phyloP scores from a whole-genome alignment of 2,888 invertebrate genomes.

The Allygus modestus region DNA sequence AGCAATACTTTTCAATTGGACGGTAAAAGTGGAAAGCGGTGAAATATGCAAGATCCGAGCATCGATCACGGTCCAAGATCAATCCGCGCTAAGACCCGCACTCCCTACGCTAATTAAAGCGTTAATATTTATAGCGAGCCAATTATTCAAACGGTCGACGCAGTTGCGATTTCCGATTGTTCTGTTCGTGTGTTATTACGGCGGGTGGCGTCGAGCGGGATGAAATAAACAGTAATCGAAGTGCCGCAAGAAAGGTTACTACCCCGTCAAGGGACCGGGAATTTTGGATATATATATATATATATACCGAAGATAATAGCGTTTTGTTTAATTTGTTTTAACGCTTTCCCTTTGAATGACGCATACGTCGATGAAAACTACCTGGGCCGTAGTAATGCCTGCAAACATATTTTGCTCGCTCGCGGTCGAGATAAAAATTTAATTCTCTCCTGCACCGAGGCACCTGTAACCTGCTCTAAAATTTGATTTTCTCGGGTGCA shows the following conservation, averaged over 20 bases:
- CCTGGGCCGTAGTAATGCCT: neutral
- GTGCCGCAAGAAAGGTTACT: neutral
- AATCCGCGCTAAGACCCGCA: conserved; percentile 44
- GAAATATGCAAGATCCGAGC: conserved; percentile 48
- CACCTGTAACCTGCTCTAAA: conserved; percentile 61
- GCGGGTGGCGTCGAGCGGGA: neutral
- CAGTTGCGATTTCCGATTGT: conserved; percentile 52
- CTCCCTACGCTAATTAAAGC: conserved; percentile 50
- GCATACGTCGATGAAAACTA: too few relatives aligned
- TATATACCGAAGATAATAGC: too few relatives aligned
- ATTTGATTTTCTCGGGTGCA: conserved; percentile 64
- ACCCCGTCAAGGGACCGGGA: conserved; percentile 54
- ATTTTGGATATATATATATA: too few relatives aligned
- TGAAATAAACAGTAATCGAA: neutral
- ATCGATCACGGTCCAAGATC: conserved; percentile 34
- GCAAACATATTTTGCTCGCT: neutral
- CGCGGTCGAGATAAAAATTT: conserved; percentile 67
- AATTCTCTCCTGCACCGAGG: conserved; percentile 62
- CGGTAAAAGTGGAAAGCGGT: conserved; percentile 53
- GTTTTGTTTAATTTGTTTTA: too few relatives aligned
- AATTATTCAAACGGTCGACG: conserved; percentile 50
- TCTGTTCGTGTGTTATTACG: neutral
- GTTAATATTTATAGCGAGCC: conserved; percentile 45
- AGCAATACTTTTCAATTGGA: conserved; percentile 60
- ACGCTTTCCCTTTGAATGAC: too few relatives aligned